Base-by-base conservation (phyloP, 2,888 invertebrate species). In the Lomographa bimaculata region DNA sequence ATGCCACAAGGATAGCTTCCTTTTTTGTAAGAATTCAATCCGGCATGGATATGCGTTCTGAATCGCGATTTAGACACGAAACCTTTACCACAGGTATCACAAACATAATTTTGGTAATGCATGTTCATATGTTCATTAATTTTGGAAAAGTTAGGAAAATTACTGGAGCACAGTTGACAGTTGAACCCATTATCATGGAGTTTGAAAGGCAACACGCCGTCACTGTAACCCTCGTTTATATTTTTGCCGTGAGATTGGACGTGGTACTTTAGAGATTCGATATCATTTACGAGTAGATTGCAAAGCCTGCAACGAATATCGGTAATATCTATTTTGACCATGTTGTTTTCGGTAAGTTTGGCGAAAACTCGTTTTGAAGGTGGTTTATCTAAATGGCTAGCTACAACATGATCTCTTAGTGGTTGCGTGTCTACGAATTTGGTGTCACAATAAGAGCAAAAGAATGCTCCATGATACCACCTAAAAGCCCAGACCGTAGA, bases 401-500 rank as follows among this genome's bases (percentile, higher is more conserved):
- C 19, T 32, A 50, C 50, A 0, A 86, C 68, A 23, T 87, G 89
- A 5, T 66, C 60, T 4, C 79, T 68, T 5, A 89, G 50, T 0
- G 68, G 53, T 1, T 60, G 50, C 2, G 74, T 61, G 29, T 86
- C 86, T 0, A 79, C 67, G 37, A 77, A 80, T 50, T 79, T 85
- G 0, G 40, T 38, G 14, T 84, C 81, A 25, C 89, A 89, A 44
- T 87, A 87, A 0, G 82, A 79, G 46, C 89, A 89, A 48, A 68
- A 86, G 41, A 83, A 89, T 1, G 76, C 67, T 46, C 78, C 79
- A 17, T 75, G 79, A 41, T 73, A 86, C 83, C 84, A 89, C 25
- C 87, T 68, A 36, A 89, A 89, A 0, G 89, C 77, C 86, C 85
- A 89, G 0, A 83, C 85, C 0, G 86, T 84, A 1, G 87, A 84